Conservation (phyloP, 2,888 invertebrate species). For the Microctonus aethiopoides region DNA sequence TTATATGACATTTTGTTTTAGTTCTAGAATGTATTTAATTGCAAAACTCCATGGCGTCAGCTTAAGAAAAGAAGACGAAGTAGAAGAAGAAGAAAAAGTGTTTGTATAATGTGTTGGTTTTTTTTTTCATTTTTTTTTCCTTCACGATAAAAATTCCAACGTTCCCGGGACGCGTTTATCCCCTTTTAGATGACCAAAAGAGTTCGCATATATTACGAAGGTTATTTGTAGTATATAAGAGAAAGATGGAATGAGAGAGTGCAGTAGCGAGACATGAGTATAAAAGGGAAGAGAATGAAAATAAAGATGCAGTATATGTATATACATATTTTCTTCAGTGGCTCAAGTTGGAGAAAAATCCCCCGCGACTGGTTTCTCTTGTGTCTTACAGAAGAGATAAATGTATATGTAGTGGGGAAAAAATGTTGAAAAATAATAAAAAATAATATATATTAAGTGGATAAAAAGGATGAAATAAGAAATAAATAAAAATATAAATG, state of each 20-base stretch:
- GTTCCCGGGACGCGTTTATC: constrained; percentile 39
- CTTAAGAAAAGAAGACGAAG: background rate
- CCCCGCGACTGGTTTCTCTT: constrained; percentile 30
- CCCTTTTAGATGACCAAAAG: constrained; percentile 50
- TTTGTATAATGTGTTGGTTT: background rate
- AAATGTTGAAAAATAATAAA: constrained; percentile 23
- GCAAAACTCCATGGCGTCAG: background rate
- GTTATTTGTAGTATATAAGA: constrained; percentile 60
- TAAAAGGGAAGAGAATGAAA: constrained; percentile 28
- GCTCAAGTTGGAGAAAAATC: constrained; percentile 29
- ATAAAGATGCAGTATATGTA: constrained; percentile 7
- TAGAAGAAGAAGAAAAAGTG: background rate
- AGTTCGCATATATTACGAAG: constrained; percentile 51
- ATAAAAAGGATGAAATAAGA: constrained; percentile 8
- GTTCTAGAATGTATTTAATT: background rate
- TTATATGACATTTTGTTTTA: background rate
- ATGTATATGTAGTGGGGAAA: constrained; percentile 31
- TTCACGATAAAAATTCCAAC: constrained; percentile 53
- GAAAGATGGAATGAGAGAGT: background rate
- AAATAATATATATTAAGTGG: background rate
- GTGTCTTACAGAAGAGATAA: constrained; percentile 11
- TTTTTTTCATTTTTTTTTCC: constrained; percentile 37
- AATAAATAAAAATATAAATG: background rate
- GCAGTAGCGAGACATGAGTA: too few species aligned
- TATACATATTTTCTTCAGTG: background rate